Conservation (phyloP, 2,113 vertebrate genomes). For the Aphyosemion australe region DNA sequence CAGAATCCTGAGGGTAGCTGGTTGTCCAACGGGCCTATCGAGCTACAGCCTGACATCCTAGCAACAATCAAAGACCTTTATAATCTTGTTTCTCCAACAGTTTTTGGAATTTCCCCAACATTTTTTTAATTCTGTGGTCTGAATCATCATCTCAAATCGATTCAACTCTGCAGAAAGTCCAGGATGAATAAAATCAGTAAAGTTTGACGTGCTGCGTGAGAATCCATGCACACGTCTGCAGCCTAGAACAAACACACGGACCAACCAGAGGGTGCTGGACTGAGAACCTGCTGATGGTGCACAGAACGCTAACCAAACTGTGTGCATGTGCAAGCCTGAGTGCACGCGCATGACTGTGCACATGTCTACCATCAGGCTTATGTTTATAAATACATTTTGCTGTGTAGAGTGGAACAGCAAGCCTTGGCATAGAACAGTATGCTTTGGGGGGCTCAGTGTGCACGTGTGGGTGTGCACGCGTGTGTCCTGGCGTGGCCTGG, state of each 20-base stretch:
- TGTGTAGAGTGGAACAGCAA: constrained; percentile 74
- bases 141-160: too few relatives aligned
- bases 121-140: too few relatives aligned
- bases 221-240: constrained; percentile 9
- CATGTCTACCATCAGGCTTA: constrained; percentile 65
- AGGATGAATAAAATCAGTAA: background rate
- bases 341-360: background rate
- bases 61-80: too few relatives aligned
- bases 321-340: constrained; percentile 21
- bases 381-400: constrained; percentile 84
- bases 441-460: constrained; percentile 57
- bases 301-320: constrained; percentile 31
- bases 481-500: constrained; percentile 43
- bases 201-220: background rate
- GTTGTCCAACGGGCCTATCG: too few relatives aligned
- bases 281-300: constrained; percentile 75
- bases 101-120: too few relatives aligned
- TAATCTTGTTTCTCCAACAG: too few relatives aligned
- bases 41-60: too few relatives aligned
- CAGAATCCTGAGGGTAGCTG: too few relatives aligned
- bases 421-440: constrained; percentile 61
- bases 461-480: constrained; percentile 13
- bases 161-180: too few relatives aligned
- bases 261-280: constrained; percentile 59
- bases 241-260: constrained; percentile 66